Base-by-base conservation (phyloP, 2,888 invertebrate species). In the Dione vanillae region DNA sequence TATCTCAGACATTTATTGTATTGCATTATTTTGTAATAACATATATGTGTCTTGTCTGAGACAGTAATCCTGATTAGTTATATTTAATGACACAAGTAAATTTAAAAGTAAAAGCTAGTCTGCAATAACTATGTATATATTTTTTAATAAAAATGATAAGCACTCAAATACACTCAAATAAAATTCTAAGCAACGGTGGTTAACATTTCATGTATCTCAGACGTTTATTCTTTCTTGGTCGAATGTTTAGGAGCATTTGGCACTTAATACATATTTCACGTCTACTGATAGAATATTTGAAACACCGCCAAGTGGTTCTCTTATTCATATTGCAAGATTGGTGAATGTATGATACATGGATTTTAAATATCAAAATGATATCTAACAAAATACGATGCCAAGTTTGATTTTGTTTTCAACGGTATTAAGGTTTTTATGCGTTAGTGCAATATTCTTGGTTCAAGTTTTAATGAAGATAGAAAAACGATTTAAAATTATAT, bases 211-310 rank as follows among this genome's bases (percentile, higher is more conserved):
- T 65, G 70, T 70, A 67, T 72, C 69, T 69, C 58, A 62, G 51
- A 69, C 69, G 66, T 72, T 72, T 69, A 66, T 72, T 69, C 69
- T 72, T 69, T 72, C 69, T 59, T 20, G 19, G 59, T 27, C 10
- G 41, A 10, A 59, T 59, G 43, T 41, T 59, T 59, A 43, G 59
- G 27, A n/a, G n/a, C 43, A 11, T 27, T 59, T 43, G 27, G 27
- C 41, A 43, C 59, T 43, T 59, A 59, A 59, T 43, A 43, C 41
- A 59, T n/a, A 9, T 41, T 59, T 59, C 59, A 43, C 59, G 43
- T 59, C 20, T 9, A 59, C 41, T 43, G 43, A 59, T 43, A 59
- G 40, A 41, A 58, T 40, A 59, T 59, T 59, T 59, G 41, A 59
- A 41, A 41, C 58, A 20, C 40, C 58, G 27, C 61, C 43, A 62